These are phyloP conservation scores for Ursus arctos DNA, from an alignment of 2,113 vertebrate genomes.

Conservation along the genomic window DNA sequence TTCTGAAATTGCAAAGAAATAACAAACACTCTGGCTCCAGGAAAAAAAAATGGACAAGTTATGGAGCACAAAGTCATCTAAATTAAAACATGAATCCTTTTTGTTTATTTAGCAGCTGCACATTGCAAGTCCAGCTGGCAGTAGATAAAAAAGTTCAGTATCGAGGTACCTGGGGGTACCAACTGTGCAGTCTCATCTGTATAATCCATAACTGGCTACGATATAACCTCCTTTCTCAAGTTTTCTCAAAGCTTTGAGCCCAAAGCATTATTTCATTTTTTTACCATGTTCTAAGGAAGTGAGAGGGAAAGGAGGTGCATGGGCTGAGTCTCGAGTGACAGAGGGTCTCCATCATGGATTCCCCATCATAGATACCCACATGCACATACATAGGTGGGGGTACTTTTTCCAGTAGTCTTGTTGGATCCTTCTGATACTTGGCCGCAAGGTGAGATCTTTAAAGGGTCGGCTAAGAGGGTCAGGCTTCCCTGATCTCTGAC, in stretches of 20 bases:
- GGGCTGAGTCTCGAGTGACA: neutral
- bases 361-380: neutral
- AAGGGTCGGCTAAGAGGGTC: neutral
- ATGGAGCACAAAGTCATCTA: constrained; percentile 62
- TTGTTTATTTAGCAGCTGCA: constrained; percentile 58
- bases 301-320: neutral
- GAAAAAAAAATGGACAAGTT: neutral
- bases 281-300: neutral
- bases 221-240: neutral
- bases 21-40: constrained; percentile 64
- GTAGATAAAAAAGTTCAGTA: neutral
- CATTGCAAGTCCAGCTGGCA: constrained; percentile 53
- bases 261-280: neutral
- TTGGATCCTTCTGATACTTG: neutral
- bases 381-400: neutral
- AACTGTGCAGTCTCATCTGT: neutral
- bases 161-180: constrained; percentile 39
- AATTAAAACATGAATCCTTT: constrained; percentile 48
- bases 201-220: neutral
- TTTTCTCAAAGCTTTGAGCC: neutral
- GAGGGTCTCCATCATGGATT: neutral
- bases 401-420: neutral
- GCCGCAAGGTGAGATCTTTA: neutral
- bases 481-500: neutral
- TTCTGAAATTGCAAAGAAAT: constrained; percentile 83